These are phyloP conservation scores for Nectonema munidae DNA, from an alignment of 2,888 invertebrate genomes.

Conservation along the genomic window DNA sequence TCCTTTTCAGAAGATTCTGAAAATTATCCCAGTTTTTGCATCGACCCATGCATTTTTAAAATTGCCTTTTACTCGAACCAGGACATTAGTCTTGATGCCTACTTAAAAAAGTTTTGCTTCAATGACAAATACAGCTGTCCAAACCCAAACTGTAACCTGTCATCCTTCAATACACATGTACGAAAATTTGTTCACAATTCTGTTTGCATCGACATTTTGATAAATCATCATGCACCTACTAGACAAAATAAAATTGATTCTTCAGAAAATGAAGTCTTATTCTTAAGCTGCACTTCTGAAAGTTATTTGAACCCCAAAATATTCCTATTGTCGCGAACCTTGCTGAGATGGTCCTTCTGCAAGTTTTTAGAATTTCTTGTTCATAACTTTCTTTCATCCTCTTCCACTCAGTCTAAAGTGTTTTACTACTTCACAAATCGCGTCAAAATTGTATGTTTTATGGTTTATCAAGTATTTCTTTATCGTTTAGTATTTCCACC, in stretches of 20 bases:
- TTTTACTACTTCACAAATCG: too few species aligned
- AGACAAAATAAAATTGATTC: not conserved
- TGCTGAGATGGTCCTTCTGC: too few species aligned
- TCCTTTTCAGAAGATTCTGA: not conserved
- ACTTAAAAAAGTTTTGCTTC: conserved; percentile 6
- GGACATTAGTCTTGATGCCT: not conserved
- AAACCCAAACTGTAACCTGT: not conserved
- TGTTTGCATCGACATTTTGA: not conserved
- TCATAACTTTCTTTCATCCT: too few species aligned
- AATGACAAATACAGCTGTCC: conserved; percentile 1
- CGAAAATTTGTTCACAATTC: not conserved
- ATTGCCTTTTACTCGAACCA: conserved; percentile 1
- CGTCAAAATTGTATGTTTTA: too few species aligned
- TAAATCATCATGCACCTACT: not conserved
- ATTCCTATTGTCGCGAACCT: too few species aligned
- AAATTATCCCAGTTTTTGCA: conserved; percentile 1
- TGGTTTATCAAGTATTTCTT: too few species aligned
- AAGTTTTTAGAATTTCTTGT: too few species aligned
- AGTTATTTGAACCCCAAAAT: too few species aligned
- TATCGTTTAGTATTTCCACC: too few species aligned
- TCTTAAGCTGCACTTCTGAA: too few species aligned
- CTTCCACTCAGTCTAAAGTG: too few species aligned
- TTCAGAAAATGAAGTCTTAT: not conserved
- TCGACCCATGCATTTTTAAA: not conserved
- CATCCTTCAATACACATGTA: not conserved